Evolutionary conservation across 64 coral and sea anemone species (phyloP).

Genomic region (Platygyra sinensis): DNA sequence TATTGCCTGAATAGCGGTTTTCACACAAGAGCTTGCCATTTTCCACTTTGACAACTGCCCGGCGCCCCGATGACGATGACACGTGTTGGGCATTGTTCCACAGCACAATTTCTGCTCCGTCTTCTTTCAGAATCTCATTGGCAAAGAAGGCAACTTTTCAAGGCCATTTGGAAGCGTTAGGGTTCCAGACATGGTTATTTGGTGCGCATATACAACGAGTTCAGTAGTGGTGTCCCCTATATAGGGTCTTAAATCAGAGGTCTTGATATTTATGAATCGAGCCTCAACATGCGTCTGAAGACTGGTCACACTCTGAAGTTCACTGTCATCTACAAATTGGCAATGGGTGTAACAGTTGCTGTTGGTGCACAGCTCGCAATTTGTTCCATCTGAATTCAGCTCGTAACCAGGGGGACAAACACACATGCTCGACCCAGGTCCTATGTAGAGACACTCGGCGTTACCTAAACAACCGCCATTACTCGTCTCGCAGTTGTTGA

Average conservation of each 20-base stretch:
- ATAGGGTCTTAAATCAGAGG: conserved; percentile 38
- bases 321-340: conserved; percentile 45
- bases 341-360: conserved; percentile 42
- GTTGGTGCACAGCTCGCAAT: conserved; percentile 5
- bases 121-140: conserved; percentile 27
- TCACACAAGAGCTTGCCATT: conserved; percentile 47
- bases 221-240: conserved; percentile 14
- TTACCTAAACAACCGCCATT: conserved; percentile 39
- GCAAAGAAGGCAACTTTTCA: conserved; percentile 49
- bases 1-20: background rate
- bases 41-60: conserved; percentile 29
- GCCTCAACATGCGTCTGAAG: conserved; percentile 9
- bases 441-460: conserved; percentile 45
- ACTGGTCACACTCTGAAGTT: conserved; percentile 5
- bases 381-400: conserved; percentile 32
- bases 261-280: conserved; percentile 35
- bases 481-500: conserved; percentile 49
- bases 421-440: conserved; percentile 49
- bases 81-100: background rate
- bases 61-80: background rate
- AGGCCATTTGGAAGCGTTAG: conserved; percentile 29
- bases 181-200: conserved; percentile 44
- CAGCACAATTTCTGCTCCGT: conserved; percentile 45
- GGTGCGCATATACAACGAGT: conserved; percentile 52
- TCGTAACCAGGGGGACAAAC: conserved; percentile 38